Evolutionary conservation across 2,888 invertebrate genomes (phyloP).

Genomic region (Chloroclystis v-ata): DNA sequence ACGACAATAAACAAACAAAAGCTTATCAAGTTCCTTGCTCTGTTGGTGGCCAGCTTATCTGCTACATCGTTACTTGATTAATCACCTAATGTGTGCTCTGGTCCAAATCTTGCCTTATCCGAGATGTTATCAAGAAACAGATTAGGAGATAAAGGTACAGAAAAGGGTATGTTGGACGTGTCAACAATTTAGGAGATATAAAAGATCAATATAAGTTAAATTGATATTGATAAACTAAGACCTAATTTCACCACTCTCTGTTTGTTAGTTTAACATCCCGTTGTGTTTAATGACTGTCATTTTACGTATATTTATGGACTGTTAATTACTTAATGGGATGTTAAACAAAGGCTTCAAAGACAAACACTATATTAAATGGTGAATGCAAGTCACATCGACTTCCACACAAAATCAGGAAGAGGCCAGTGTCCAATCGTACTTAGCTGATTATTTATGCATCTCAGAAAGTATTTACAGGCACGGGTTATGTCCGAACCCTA

Average conservation of each 20-base stretch:
- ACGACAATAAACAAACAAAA: constrained; percentile 1
- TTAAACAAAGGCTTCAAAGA: no score
- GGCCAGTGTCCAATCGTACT: not conserved
- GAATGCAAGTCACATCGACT: no score
- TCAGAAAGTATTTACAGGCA: not conserved
- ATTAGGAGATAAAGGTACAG: constrained; percentile 28
- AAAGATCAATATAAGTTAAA: not conserved
- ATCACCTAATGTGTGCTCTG: constrained; percentile 51
- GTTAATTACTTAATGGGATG: no score
- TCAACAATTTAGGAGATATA: no score
- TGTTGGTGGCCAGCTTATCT: constrained; percentile 59
- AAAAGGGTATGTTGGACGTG: not conserved
- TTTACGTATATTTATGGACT: no score
- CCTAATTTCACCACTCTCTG: no score
- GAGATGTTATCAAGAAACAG: constrained; percentile 39
- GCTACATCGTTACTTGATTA: constrained; percentile 53
- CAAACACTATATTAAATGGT: no score
- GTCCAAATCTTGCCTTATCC: constrained; percentile 39
- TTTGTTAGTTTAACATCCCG: no score
- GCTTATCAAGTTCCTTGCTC: constrained; percentile 30
- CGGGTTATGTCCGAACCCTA: constrained; percentile 6
- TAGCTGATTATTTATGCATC: not conserved
- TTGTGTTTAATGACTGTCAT: no score
- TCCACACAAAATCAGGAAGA: no score
- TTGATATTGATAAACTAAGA: no score